Percentiles rank a stretch among this genome's conserved stretches.
These are phyloP conservation scores for Euproctis similis DNA, from an alignment of 2,888 invertebrate genomes.

Conservation along the genomic window DNA sequence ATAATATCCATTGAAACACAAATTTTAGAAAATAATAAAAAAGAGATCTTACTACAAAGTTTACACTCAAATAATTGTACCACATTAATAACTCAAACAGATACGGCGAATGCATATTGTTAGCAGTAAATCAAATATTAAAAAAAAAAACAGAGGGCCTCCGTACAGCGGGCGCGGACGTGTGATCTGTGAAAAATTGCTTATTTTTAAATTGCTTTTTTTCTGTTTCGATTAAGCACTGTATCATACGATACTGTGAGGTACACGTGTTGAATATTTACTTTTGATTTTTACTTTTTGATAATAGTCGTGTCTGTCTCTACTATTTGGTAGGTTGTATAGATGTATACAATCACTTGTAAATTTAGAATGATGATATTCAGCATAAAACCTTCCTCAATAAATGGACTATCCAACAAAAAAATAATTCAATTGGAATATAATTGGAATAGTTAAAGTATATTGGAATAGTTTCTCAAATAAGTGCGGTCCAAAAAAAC, in stretches of 20 bases:
- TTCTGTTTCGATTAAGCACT: slow-evolving; percentile 33
- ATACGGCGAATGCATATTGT: slow-evolving; percentile 53
- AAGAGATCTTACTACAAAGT: neutral
- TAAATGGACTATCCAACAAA: too few species aligned
- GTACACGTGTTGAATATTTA: slow-evolving; percentile 25
- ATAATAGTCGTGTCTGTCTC: too few species aligned
- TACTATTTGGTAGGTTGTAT: too few species aligned
- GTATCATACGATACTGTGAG: slow-evolving; percentile 24
- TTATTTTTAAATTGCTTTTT: slow-evolving; percentile 54
- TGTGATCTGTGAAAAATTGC: slow-evolving; percentile 66
- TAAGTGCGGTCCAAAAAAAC: too few species aligned
- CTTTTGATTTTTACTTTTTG: too few species aligned
- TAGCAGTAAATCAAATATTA: slow-evolving; percentile 59
- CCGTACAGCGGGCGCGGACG: slow-evolving; percentile 40
- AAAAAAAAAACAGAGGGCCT: slow-evolving; percentile 28
- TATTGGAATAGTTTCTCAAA: too few species aligned
- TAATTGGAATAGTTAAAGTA: too few species aligned
- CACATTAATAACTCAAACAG: slow-evolving; percentile 49
- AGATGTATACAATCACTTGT: too few species aligned
- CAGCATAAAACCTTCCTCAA: too few species aligned
- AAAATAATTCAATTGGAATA: too few species aligned
- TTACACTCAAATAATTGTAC: neutral
- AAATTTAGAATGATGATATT: too few species aligned
- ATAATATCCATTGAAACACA: too few species aligned
- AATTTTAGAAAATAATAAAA: neutral